Percentiles rank a stretch among this genome's conserved stretches.
Conservation (phyloP, 2,888 invertebrate species). For the Pilophorus perplexus region DNA sequence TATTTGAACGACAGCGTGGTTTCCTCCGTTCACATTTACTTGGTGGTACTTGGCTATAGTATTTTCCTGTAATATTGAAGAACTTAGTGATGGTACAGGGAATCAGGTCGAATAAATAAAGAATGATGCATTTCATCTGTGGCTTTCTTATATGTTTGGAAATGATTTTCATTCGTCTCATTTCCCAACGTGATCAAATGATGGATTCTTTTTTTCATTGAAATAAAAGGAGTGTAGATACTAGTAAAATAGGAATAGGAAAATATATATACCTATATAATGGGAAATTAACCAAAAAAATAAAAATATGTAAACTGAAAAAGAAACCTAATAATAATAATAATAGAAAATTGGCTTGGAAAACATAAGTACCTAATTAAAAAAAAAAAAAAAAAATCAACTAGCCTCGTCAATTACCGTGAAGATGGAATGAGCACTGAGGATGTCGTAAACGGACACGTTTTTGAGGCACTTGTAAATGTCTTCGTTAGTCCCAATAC, state of each 20-base stretch:
- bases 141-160: no score
- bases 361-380: constrained; percentile 1
- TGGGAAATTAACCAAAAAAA: no score
- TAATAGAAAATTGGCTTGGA: neutral
- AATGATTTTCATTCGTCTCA: no score
- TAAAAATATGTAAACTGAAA: neutral
- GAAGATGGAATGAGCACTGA: constrained; percentile 52
- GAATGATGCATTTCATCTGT: no score
- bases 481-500: constrained; percentile 51
- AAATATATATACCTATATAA: no score
- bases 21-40: constrained; percentile 49
- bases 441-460: constrained; percentile 52
- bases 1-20: constrained; percentile 50
- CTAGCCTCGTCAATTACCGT: constrained; percentile 38
- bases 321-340: neutral
- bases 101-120: no score
- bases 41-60: constrained; percentile 39
- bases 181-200: no score
- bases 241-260: no score
- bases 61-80: constrained; percentile 3
- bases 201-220: no score
- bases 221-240: no score
- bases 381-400: constrained; percentile 25
- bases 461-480: constrained; percentile 53
- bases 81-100: no score